A percentile compares a stretch with the other conserved stretches of the same genome.
Evolutionary conservation across 2,888 invertebrate species (phyloP).

Genomic region (Pristionchus fissidentatus): DNA sequence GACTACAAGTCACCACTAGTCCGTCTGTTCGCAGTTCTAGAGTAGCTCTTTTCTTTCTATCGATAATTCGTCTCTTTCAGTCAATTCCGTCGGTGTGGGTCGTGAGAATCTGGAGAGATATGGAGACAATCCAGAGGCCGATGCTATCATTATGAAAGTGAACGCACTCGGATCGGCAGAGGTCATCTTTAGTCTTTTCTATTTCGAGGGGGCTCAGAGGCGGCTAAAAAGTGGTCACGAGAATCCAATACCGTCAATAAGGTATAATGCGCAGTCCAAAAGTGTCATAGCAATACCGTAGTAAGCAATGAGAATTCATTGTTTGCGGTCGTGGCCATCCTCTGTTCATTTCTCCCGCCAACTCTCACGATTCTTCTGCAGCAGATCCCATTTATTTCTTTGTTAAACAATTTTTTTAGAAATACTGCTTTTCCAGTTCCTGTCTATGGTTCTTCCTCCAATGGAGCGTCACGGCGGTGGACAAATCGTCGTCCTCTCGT

Average conservation of each 20-base stretch:
- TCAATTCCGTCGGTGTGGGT: constrained; percentile 74
- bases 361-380: no score
- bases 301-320: no score
- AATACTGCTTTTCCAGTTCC: constrained; percentile 60
- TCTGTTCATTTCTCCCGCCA: no score
- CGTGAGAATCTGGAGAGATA: constrained; percentile 71
- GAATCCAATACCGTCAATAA: neutral
- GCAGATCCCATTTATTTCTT: neutral
- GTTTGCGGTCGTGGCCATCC: no score
- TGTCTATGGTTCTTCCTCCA: constrained; percentile 69
- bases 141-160: constrained; percentile 69
- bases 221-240: no score
- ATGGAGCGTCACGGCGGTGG: constrained; percentile 74
- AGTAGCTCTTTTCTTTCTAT: neutral
- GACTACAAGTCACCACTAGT: no score
- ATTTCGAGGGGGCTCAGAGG: neutral
- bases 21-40: no score
- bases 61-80: constrained; percentile 57
- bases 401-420: neutral
- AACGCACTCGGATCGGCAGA: constrained; percentile 72
- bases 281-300: no score
- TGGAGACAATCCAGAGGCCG: constrained; percentile 71
- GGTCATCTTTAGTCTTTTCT: constrained; percentile 48
- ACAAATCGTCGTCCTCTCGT: constrained; percentile 72
- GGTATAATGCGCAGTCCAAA: neutral